Conservation (phyloP, 2,888 invertebrate species). For the Desoria tigrina region DNA sequence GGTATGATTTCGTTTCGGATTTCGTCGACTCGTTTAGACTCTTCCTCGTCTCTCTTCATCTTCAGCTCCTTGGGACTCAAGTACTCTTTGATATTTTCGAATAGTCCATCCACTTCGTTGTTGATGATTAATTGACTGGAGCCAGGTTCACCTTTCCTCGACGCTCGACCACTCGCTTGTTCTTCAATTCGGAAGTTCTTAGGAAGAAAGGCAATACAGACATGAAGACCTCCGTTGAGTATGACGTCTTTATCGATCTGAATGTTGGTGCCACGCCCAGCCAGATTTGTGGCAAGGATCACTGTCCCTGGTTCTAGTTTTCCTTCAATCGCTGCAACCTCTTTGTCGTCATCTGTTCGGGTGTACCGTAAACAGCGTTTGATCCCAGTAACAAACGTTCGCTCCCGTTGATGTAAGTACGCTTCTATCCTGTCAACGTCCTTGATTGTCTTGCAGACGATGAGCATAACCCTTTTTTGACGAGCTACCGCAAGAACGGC, state of each 20-base stretch:
- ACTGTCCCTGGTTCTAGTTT: slow-evolving; percentile 15
- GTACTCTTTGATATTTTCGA: neutral
- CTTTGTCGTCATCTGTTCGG: neutral
- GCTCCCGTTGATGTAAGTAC: neutral
- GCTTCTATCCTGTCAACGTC: neutral
- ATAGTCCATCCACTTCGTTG: neutral
- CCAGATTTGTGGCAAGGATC: slow-evolving; percentile 41
- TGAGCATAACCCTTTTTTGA: too few relatives aligned
- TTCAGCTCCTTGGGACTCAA: neutral
- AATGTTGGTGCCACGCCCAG: slow-evolving; percentile 42
- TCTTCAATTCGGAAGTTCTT: slow-evolving; percentile 31
- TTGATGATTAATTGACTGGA: slow-evolving; percentile 24
- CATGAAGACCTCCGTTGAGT: slow-evolving; percentile 37
- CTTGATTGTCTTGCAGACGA: slow-evolving; percentile 16
- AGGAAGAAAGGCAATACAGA: slow-evolving; percentile 34
- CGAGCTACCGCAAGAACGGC: too few relatives aligned
- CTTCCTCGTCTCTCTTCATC: neutral
- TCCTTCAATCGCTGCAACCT: neutral
- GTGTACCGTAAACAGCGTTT: neutral
- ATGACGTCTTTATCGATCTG: slow-evolving; percentile 25
- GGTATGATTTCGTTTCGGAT: too few relatives aligned
- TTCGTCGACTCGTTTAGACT: too few relatives aligned
- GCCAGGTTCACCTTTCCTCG: slow-evolving; percentile 33
- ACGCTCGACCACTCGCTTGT: slow-evolving; percentile 41
- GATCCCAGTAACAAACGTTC: too few relatives aligned